Percentiles rank a stretch among this genome's conserved stretches.
These are phyloP conservation scores for Tenthredo distinguenda DNA, from an alignment of 2,888 invertebrate genomes.

Conservation along the genomic window DNA sequence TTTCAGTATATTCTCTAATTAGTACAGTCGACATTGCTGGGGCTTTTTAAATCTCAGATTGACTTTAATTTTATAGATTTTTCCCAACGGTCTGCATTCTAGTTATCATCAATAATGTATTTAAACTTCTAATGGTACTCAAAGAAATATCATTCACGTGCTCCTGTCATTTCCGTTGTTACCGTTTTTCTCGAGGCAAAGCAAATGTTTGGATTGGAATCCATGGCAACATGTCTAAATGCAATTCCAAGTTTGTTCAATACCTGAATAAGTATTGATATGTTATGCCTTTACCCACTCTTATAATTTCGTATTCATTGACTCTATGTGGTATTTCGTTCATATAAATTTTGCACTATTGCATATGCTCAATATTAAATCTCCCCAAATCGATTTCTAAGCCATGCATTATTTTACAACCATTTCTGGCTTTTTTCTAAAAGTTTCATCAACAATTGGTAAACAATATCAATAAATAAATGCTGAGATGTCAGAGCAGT, in stretches of 20 bases:
- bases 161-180: neutral
- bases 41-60: neutral
- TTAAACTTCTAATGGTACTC: neutral
- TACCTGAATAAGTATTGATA: neutral
- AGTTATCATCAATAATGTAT: slow-evolving; percentile 26
- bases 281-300: neutral
- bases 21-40: slow-evolving; percentile 45
- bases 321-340: neutral
- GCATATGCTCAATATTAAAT: neutral
- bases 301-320: neutral
- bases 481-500: neutral
- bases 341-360: neutral
- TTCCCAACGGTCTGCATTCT: neutral
- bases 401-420: neutral
- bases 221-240: slow-evolving; percentile 26
- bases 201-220: slow-evolving; percentile 25
- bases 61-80: neutral
- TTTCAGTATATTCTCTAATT: slow-evolving; percentile 52
- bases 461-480: neutral
- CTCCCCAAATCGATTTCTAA: neutral
- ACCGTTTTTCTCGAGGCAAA: neutral
- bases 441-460: neutral
- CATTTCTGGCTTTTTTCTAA: neutral
- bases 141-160: slow-evolving; percentile 18
- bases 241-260: slow-evolving; percentile 40